Evolutionary conservation across 1,140 invertebrate genomes (phyloP), one percentile per base, ranked within the genome.

Genomic region (Dryas iulia): DNA sequence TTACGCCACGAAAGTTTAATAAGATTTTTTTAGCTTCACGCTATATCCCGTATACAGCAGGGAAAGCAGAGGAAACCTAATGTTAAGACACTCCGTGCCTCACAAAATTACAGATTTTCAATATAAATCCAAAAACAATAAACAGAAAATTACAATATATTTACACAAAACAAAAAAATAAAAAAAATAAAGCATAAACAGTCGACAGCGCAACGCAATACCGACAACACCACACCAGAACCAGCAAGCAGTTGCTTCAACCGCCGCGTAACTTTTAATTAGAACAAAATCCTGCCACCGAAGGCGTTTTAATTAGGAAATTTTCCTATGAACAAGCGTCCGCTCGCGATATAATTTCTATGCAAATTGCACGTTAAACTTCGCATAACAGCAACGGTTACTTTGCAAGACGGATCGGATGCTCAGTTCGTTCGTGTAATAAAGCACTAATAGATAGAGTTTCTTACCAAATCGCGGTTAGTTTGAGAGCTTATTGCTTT

Each of bases 261-360:
- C 73, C 74, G 77, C 68, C 66, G 79, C 65, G 66, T 84, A 90
- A 90, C 87, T 90, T 90, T 89, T 89, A 88, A 90, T 90, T 90
- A 87, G 83, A 84, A 88, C 84, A 77, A 82, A 90, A 90, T 88
- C 86, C 81, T 75, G 69, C 79, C 82, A 78, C 69, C 79, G 79
- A 88, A 90, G 88, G 83, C 86, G 86, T 87, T 89, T 90, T 90
- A 90, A 90, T 90, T 90, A 89, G 86, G 82, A 87, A 87, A 90
- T 87, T 88, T 90, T 87, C 83, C 84, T 79, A 87, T 87, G 87
- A 87, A 86, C 86, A 86, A 87, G 81, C 80, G 62, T 47, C 66
- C 67, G 83, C 79, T 83, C 84, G 81, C 83, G 79, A 83, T 84
- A 90, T 90, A 88, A 90, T 89, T 88, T 90, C 87, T 84, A 90